These are phyloP conservation scores for Drosophila mimetica DNA, from an alignment of 2,888 invertebrate genomes.

Conservation along the genomic window DNA sequence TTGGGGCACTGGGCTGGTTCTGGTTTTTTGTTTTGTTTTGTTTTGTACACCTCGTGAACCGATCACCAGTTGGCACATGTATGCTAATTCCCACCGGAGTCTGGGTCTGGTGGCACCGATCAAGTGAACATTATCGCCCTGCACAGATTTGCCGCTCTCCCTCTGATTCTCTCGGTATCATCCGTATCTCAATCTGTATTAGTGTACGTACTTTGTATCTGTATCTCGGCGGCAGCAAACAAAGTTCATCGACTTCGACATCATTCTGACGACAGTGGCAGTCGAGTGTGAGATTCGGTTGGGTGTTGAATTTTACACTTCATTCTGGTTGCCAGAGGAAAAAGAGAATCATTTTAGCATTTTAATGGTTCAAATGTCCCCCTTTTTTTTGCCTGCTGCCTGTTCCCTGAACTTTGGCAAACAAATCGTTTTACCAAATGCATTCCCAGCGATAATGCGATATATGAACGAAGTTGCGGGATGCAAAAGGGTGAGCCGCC, in stretches of 20 bases:
- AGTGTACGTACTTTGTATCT: constrained; percentile 12
- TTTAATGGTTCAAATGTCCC: constrained; percentile 53
- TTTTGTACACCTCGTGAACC: constrained; percentile 8
- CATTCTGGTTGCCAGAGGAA: constrained; percentile 11
- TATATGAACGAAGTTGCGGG: constrained; percentile 6
- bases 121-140: constrained; percentile 44
- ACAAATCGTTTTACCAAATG: constrained; percentile 38
- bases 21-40: neutral
- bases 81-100: constrained; percentile 60
- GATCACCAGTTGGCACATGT: constrained; percentile 55
- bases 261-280: constrained; percentile 46
- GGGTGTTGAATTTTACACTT: constrained; percentile 56
- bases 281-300: constrained; percentile 38
- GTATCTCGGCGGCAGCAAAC: constrained; percentile 9
- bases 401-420: constrained; percentile 28
- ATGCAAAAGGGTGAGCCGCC: constrained; percentile 1
- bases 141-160: constrained; percentile 14
- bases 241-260: constrained; percentile 73
- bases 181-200: constrained; percentile 14
- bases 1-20: constrained; percentile 29
- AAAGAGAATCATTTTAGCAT: constrained; percentile 33
- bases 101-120: constrained; percentile 33
- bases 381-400: constrained; percentile 3
- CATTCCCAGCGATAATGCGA: constrained; percentile 25
- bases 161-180: constrained; percentile 18